A percentile compares a stretch with the other conserved stretches of the same genome.
Evolutionary conservation across 1,140 invertebrate species (phyloP).

Genomic region (Ctenoplectra terminalis): DNA sequence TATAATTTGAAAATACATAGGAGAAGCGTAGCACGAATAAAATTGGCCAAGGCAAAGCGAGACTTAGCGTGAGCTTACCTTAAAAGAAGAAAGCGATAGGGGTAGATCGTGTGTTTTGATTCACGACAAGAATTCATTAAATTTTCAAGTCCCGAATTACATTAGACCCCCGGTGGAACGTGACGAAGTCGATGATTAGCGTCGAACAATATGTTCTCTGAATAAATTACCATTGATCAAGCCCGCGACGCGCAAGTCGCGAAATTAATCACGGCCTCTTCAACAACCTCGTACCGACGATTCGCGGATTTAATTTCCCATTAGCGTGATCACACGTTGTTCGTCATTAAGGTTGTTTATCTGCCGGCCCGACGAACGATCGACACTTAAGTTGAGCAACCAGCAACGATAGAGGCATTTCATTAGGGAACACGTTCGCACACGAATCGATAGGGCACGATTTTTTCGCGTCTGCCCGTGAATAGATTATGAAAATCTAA

Average conservation of each 20-base stretch:
- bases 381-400: not conserved
- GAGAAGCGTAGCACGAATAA: no score
- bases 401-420: slow-evolving; percentile 2
- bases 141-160: not conserved
- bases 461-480: not conserved
- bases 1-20: no score
- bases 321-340: slow-evolving; percentile 22
- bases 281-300: not conserved
- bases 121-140: not conserved
- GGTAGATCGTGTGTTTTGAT: not conserved
- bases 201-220: slow-evolving; percentile 17
- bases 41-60: no score
- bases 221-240: slow-evolving; percentile 37
- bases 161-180: not conserved
- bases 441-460: not conserved
- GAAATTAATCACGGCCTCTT: slow-evolving; percentile 30
- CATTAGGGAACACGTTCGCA: not conserved
- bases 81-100: no score
- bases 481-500: slow-evolving; percentile 20
- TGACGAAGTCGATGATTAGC: not conserved
- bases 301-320: slow-evolving; percentile 35
- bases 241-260: not conserved
- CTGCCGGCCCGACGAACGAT: not conserved
- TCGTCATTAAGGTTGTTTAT: slow-evolving; percentile 28
- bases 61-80: no score